Conservation (phyloP, 2,113 vertebrate genomes). For the Pheucticus melanocephalus region DNA sequence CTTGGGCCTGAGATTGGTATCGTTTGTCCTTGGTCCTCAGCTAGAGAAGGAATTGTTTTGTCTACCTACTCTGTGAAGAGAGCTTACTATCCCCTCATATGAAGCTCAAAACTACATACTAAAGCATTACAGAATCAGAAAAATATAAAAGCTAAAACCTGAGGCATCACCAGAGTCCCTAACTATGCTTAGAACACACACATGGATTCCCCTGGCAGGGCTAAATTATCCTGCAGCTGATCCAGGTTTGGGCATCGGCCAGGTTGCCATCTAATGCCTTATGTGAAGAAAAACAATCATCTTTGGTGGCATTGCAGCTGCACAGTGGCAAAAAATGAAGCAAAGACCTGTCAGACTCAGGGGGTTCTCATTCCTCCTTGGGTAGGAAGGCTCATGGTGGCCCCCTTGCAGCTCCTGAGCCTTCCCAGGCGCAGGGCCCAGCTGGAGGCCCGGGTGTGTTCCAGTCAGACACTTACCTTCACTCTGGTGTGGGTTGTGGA, state of each 20-base stretch:
- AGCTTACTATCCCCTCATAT: background rate
- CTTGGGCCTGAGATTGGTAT: background rate
- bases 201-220: background rate
- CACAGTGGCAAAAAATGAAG: background rate
- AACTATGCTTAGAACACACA: background rate
- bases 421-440: background rate
- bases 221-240: background rate
- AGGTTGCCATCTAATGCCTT: background rate
- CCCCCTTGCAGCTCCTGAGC: accelerated
- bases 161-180: background rate
- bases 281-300: accelerated
- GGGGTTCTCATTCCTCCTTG: background rate
- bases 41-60: background rate
- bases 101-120: background rate
- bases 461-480: background rate
- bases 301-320: background rate
- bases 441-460: accelerated
- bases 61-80: background rate
- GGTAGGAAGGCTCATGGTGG: accelerated
- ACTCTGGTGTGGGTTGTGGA: accelerated
- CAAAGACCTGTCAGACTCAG: background rate
- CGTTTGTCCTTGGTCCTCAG: background rate
- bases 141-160: background rate
- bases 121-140: background rate
- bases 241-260: background rate